Base-by-base conservation (phyloP, 2,888 invertebrate genomes). In the Noctua janthina region DNA sequence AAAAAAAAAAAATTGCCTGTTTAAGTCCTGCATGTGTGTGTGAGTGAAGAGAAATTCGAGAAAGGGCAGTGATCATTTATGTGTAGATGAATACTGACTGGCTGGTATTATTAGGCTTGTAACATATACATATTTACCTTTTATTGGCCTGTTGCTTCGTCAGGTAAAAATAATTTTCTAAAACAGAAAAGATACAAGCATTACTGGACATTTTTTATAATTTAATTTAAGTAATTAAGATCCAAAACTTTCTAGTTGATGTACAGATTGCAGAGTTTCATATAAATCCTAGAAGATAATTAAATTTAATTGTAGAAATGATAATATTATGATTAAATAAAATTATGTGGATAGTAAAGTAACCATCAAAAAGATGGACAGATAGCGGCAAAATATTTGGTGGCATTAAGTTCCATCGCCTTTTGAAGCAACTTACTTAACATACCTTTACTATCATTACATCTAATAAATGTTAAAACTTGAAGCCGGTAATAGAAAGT, bases 371-470 rank as follows among this genome's bases (percentile, higher is more conserved):
- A 10, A 83, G 83, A 81, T 78, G 72, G 56, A 74, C 74, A 66
- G 88, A 88, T 88, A 79, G 43, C 71, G 79, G 81, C 84, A 51
- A 79, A 78, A 74, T 76, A 72, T 84, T 86, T 78, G 29, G 56
- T 59, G 69, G 79, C 76, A 82, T 81, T 86, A 77, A 70, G 80
- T 81, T 86, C 35, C 76, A 76, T 74, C 35, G 71, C n/a, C 17
- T 17, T 73, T n/a, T 49, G 46, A 76, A 49, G 76, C 81, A 64
- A 73, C 84, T 88, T 84, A 84, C 77, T 88, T 81, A 81, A 86
- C 69, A 89, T 86, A 78, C 67, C 78, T 84, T 77, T 54, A 84
- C 68, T 88, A 88, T 87, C 86, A 81, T 79, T 81, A 76, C 76
- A 86, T 88, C 86, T 89, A 51, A 76, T 80, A 79, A 71, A 81